Evolutionary conservation across 2,113 vertebrate genomes (phyloP), one percentile per base, ranked within the genome.

Genomic region (Albula glossodonta): DNA sequence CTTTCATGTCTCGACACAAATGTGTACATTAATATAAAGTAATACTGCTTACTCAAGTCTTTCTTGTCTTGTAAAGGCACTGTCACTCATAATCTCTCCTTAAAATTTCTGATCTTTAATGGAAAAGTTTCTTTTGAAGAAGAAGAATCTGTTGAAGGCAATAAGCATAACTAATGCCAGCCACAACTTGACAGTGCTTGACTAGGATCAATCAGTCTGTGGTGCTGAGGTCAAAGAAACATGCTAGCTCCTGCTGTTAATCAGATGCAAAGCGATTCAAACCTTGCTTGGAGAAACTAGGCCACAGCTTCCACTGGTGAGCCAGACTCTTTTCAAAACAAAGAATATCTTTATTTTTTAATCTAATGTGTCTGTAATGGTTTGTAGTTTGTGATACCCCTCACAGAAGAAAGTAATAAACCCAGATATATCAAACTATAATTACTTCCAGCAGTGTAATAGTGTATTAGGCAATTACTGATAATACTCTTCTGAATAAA

Each of bases 241-340:
- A n/a, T 88, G 87, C 86, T 83, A 74, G 82, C 13, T 31, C 25
- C 85, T 80, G 80, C 53, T 87, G 87, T 82, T 86, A 79, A 85
- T 60, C 70, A 83, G 31, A 83, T 80, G 56, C 52, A 53, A 86
- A 83, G 22, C 0, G 51, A 86, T 31, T 77, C 31, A 78, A 89
- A 74, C 22, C 60, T 63, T 19, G 17, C 17, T 15, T 63, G 7
- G 17, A 70, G 53, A 70, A 70, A 70, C 3, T 22, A 70, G 70
- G 70, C n/a, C n/a, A 56, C 53, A 56, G 53, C 12, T 12, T 9
- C 53, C 53, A 74, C 8, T 74, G 8, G 70, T n/a, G 5, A 74
- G 70, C n/a, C n/a, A 31, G 57, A 60, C 12, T 60, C 60, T 15
- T 63, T 4, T 15, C 17, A 63, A 17, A 63, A 15, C 3, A 63